Conservation (phyloP, 2,113 vertebrate genomes). For the Nanorana parkeri region DNA sequence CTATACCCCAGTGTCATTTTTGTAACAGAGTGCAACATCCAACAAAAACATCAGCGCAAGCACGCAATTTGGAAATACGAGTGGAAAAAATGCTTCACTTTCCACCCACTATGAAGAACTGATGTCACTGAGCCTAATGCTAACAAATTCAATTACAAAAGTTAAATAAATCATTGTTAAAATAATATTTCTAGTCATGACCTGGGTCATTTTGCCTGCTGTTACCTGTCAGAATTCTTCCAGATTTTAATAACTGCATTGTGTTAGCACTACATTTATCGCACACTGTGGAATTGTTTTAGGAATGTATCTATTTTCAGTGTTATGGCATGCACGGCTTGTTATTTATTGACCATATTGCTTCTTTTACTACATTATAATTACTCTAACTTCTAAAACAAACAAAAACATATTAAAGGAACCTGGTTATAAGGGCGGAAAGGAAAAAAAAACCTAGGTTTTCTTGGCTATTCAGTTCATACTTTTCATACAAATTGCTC, state of each 20-base stretch:
- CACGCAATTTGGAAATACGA: not conserved
- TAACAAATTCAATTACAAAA: constrained; percentile 24
- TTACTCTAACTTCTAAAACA: too few species aligned
- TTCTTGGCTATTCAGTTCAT: too few species aligned
- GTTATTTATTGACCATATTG: not conserved
- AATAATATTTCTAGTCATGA: constrained; percentile 26
- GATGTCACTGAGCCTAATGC: constrained; percentile 20
- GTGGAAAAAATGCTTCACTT: constrained; percentile 9
- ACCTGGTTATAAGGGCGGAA: too few species aligned
- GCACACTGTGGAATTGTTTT: not conserved
- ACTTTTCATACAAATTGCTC: too few species aligned
- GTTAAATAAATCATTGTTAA: constrained; percentile 24
- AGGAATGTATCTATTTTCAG: not conserved
- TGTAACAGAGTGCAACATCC: not conserved
- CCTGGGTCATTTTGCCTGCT: constrained; percentile 9
- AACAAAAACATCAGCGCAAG: not conserved
- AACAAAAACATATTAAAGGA: too few species aligned
- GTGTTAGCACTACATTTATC: not conserved
- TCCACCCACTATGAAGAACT: constrained; percentile 7
- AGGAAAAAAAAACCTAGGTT: too few species aligned
- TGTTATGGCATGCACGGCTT: not conserved
- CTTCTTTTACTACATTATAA: not conserved
- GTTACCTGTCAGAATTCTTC: not conserved
- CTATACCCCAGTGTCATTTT: not conserved
- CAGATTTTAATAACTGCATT: not conserved